These are phyloP conservation scores for Parotia lawesii DNA, from an alignment of 2,113 vertebrate genomes.

Conservation along the genomic window DNA sequence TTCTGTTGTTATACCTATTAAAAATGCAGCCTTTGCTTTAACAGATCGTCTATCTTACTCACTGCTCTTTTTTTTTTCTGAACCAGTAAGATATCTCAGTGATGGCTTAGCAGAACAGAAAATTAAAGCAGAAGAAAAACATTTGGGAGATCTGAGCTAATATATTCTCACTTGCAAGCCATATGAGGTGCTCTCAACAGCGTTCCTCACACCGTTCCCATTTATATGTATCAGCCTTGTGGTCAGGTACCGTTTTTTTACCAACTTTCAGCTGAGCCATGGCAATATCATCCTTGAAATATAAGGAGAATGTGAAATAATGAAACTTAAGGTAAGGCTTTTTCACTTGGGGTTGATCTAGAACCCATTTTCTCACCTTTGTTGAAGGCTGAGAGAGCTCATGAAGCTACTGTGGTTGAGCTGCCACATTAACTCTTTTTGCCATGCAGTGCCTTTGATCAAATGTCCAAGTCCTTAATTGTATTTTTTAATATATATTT, in stretches of 20 bases:
- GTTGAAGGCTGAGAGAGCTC: not conserved
- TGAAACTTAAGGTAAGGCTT: not conserved
- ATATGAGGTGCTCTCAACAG: fast-evolving
- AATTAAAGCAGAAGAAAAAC: not conserved
- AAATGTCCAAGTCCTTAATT: not conserved
- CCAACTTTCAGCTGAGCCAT: not conserved
- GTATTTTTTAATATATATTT: not conserved
- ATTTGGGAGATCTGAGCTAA: not conserved
- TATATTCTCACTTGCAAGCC: not conserved
- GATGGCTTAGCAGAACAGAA: not conserved
- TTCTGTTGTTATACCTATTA: not conserved
- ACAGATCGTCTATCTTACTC: not conserved
- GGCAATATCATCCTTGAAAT: not conserved
- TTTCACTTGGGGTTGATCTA: not conserved
- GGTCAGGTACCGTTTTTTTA: not conserved
- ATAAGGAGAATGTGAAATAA: not conserved
- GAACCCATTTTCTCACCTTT: not conserved
- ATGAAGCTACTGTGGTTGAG: not conserved
- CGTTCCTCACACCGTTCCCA: not conserved
- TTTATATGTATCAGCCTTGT: not conserved
- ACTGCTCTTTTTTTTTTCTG: not conserved
- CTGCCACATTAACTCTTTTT: not conserved
- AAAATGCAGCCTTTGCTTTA: not conserved
- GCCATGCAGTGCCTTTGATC: not conserved
- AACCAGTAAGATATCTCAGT: not conserved